Evolutionary conservation across 2,888 invertebrate species (phyloP).

Genomic region (Ectobius pallidus): DNA sequence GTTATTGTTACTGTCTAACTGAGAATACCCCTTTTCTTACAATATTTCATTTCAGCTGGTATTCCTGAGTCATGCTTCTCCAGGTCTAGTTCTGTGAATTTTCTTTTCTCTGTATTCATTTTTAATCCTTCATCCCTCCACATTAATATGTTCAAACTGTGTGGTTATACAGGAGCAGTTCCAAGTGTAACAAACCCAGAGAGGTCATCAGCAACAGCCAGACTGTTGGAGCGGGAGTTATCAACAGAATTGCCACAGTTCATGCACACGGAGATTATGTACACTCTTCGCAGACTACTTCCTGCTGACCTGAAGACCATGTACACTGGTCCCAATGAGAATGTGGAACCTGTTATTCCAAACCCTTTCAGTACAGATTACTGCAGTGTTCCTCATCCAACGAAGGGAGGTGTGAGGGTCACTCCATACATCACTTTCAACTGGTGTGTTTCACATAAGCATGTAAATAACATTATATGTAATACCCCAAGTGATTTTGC

Average conservation of each 20-base stretch:
- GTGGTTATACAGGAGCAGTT: neutral
- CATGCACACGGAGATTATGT: slow-evolving; percentile 75
- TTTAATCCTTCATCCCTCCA: too few species aligned
- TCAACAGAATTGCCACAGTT: slow-evolving; percentile 75
- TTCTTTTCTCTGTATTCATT: too few species aligned
- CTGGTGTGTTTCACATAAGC: slow-evolving; percentile 65
- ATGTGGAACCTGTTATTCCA: slow-evolving; percentile 54
- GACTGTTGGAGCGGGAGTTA: slow-evolving; percentile 59
- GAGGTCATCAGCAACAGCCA: slow-evolving; percentile 43
- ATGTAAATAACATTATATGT: too few species aligned
- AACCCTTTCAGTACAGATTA: slow-evolving; percentile 78
- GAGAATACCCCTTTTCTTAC: too few species aligned
- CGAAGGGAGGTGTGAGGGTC: slow-evolving; percentile 83
- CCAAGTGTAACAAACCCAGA: slow-evolving; percentile 45
- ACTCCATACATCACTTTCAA: slow-evolving; percentile 84
- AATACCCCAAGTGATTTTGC: too few species aligned
- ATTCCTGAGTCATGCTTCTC: too few species aligned
- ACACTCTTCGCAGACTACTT: slow-evolving; percentile 80
- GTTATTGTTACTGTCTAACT: too few species aligned
- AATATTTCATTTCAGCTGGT: too few species aligned
- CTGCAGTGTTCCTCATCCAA: slow-evolving; percentile 63
- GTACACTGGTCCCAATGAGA: slow-evolving; percentile 61
- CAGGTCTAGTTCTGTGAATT: too few species aligned
- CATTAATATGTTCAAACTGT: too few species aligned
- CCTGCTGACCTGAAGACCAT: slow-evolving; percentile 83